Base-by-base conservation (phyloP, 2,113 vertebrate species). In the Eulemur rufifrons region DNA sequence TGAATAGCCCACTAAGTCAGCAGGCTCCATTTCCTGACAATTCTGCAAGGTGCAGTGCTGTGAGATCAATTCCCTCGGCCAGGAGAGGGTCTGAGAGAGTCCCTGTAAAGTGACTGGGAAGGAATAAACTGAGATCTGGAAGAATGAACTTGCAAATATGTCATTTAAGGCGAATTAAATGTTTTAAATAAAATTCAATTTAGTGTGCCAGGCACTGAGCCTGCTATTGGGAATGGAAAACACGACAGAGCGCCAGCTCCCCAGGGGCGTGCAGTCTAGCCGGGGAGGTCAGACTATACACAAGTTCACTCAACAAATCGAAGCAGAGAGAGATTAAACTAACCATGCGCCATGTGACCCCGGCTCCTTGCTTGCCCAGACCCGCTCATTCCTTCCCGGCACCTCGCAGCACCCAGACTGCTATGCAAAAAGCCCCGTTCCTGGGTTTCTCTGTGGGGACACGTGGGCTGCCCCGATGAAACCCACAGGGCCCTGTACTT, bases 251-350 rank as follows among this genome's bases (percentile, higher is more conserved):
- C 4, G 4, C 23, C 63, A 64, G 59, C 11, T 61, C 25, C 27
- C 0, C 0, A 23, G n/a, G 32, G 25, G 1, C 0, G 1, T 39
- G 8, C 12, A 1, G 63, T 27, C 61, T 21, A 18, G 3, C 21
- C 29, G 37, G 56, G 82, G 39, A 7, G 6, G 56, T 32, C 61
- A 71, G 45, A 42, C 15, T 34, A 12, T 25, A 6, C 2, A 1
- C 34, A 54, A 73, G 61, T 42, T 82, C 68, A 32, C 0, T 1
- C 7, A 68, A 63, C 13, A 64, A 29, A 18, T 47, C 59, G 34
- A 17, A 83, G 45, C 50, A 56, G 21, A 45, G 6, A 32, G 8
- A 77, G 37, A 52, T n/a, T n/a, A n/a, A 45, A 45, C 6, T 32
- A 8, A 32, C 20, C 13, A 5, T 0, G 2, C 9, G 20, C 54